Percentiles rank a stretch among this genome's conserved stretches.
Conservation (phyloP, 1,140 invertebrate genomes). For the Cyrtorhinus lividipennis region DNA sequence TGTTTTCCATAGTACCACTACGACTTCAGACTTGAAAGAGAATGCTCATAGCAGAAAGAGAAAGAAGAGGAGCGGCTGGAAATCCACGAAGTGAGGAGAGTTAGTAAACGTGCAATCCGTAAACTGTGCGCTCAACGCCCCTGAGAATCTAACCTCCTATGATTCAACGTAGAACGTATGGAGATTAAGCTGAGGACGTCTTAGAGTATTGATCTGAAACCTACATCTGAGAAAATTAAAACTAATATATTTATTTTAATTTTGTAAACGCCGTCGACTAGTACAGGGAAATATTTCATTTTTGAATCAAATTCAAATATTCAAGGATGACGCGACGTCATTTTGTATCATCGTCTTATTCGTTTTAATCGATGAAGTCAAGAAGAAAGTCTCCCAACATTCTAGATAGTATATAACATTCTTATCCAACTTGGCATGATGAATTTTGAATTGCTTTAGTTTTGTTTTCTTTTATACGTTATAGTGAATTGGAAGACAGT, state of each 20-base stretch:
- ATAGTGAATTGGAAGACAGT: too few relatives aligned
- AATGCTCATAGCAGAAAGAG: conserved; percentile 29
- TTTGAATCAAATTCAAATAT: background rate
- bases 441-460: too few relatives aligned
- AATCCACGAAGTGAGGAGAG: conserved; percentile 10
- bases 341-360: too few relatives aligned
- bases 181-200: too few relatives aligned
- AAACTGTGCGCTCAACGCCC: conserved; percentile 13
- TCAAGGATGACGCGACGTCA: too few relatives aligned
- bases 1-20: conserved; percentile 33
- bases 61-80: background rate
- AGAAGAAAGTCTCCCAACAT: too few relatives aligned
- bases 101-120: conserved; percentile 11
- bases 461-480: too few relatives aligned
- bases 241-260: background rate
- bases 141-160: background rate
- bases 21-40: conserved; percentile 34
- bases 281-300: background rate
- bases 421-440: too few relatives aligned
- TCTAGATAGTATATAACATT: too few relatives aligned
- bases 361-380: too few relatives aligned
- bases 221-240: background rate
- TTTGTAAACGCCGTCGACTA: background rate
- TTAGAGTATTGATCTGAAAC: background rate
- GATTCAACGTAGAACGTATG: too few relatives aligned